Conservation (phyloP, 1,140 invertebrate species). For the Hyphantria cunea region DNA sequence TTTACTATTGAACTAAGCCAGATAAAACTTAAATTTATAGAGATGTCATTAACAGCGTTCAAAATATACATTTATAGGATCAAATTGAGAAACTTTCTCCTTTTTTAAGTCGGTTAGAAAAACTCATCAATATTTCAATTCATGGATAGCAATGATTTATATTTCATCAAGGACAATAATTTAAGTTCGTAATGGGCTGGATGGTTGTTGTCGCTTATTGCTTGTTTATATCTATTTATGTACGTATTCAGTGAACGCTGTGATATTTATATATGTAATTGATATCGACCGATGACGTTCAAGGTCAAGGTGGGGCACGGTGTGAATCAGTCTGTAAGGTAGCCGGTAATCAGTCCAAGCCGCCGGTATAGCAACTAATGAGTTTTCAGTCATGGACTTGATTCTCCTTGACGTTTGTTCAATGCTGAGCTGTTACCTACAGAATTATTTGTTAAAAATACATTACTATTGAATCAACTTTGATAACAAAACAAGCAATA, state of each 20-base stretch:
- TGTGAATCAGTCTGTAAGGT: constrained; percentile 40
- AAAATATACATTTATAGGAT: too few relatives aligned
- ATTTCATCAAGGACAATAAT: background rate
- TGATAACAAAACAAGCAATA: constrained; percentile 20
- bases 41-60: background rate
- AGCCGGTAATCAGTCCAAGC: constrained; percentile 36
- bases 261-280: constrained; percentile 19
- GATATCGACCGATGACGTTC: constrained; percentile 57
- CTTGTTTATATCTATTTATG: constrained; percentile 57
- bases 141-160: background rate
- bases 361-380: constrained; percentile 36
- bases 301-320: constrained; percentile 59
- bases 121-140: too few relatives aligned
- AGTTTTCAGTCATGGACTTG: constrained; percentile 25
- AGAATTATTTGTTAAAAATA: too few relatives aligned
- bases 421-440: too few relatives aligned
- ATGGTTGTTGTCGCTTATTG: too few relatives aligned
- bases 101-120: too few relatives aligned
- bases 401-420: constrained; percentile 16
- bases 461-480: constrained; percentile 6
- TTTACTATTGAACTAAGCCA: too few relatives aligned
- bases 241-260: constrained; percentile 38
- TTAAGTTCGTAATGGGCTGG: constrained; percentile 32
- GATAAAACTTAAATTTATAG: too few relatives aligned
- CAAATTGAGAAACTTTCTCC: too few relatives aligned